phyloP scores from a whole-genome alignment of 2,888 invertebrate species.

The Disparrhopalites patrizii region DNA sequence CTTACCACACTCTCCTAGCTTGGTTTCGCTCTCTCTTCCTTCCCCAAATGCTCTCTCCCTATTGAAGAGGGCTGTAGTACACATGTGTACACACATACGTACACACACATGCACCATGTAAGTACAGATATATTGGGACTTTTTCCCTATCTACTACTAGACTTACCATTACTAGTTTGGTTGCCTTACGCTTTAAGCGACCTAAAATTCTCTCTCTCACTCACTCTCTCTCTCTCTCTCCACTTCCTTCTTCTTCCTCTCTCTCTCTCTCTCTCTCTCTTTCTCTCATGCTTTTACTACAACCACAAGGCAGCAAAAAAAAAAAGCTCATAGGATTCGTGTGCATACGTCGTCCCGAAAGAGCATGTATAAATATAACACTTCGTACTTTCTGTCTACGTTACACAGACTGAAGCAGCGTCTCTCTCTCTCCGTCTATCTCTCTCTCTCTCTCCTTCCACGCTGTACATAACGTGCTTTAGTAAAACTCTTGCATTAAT shows the following conservation, averaged over 20 bases:
- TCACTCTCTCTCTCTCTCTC: too few relatives aligned
- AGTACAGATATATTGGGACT: background rate
- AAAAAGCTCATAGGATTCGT: constrained; percentile 5
- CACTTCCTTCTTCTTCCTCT: background rate
- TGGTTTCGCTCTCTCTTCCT: background rate
- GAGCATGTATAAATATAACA: background rate
- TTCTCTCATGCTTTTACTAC: constrained; percentile 5
- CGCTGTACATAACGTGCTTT: background rate
- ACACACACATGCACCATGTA: background rate
- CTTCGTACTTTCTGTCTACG: background rate
- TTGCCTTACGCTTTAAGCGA: constrained; percentile 2
- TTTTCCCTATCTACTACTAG: too few relatives aligned
- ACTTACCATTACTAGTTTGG: too few relatives aligned
- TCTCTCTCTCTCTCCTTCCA: background rate
- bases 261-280: background rate
- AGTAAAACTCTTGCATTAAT: constrained; percentile 14
- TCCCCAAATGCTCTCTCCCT: background rate
- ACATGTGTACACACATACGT: background rate
- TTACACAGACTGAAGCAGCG: background rate
- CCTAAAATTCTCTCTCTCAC: background rate
- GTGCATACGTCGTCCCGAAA: too few relatives aligned
- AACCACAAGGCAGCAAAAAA: constrained; percentile 11
- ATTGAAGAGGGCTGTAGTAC: background rate
- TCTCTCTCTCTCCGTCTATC: constrained; percentile 9
- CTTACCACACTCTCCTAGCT: constrained; percentile 17